phyloP scores from a whole-genome alignment of 2,797 vertebrate genomes.

The Epinephelus coioides region DNA sequence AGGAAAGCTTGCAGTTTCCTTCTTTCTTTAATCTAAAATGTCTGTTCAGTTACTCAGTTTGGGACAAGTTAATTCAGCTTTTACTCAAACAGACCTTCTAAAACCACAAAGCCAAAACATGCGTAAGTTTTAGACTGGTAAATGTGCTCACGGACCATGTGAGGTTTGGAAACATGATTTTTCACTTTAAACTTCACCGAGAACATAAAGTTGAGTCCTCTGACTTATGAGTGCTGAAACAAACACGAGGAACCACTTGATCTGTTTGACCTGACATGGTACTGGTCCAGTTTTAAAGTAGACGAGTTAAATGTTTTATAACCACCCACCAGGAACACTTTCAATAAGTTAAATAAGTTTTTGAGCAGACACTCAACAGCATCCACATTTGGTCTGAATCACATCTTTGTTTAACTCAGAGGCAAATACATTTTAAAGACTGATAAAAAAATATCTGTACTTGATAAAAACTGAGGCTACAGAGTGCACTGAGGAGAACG shows the following conservation, averaged over 20 bases:
- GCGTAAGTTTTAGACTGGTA: neutral
- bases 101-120: neutral
- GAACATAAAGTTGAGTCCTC: neutral
- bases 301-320: neutral
- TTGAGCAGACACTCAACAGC: neutral
- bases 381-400: neutral
- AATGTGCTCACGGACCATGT: neutral
- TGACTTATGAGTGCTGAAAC: neutral
- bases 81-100: neutral
- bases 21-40: neutral
- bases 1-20: neutral
- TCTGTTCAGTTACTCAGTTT: neutral
- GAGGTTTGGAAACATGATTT: neutral
- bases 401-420: neutral
- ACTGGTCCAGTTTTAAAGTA: neutral
- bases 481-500: neutral
- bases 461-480: neutral
- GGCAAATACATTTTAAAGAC: no score
- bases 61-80: neutral
- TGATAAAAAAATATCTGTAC: neutral
- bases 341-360: neutral
- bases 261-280: neutral
- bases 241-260: neutral
- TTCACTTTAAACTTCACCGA: constrained; percentile 6
- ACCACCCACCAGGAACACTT: neutral